Evolutionary conservation across 2,113 vertebrate species (phyloP), one percentile per base, ranked within the genome.

Genomic region (Nematolebias whitei): DNA sequence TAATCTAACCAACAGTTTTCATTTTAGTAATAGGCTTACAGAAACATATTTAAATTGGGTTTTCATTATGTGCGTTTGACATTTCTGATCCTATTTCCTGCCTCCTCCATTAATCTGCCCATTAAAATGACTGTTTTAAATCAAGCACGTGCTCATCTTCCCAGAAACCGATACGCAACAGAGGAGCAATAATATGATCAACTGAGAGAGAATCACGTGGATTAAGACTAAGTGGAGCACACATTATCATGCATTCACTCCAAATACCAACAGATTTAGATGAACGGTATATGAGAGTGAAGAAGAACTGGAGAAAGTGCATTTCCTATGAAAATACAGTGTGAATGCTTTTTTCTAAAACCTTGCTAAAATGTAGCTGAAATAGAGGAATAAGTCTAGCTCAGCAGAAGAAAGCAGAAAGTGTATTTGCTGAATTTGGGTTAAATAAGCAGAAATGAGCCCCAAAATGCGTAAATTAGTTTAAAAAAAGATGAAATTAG

Each of bases 21-120:
- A 54, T 66, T 75, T 61, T 47, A 59, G 60, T 67, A 81, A 81
- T 43, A 73, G 41, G 62, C 70, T 80, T 38, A 73, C 16, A 35
- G 18, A 59, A 76, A 79, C 43, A 67, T 23, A 41, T 60, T 14
- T 43, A 71, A 84, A 83, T 62, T 50, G 64, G 71, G 43, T 76
- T 84, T 82, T 86, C 22, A 71, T 82, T 43, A 76, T 56, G 62
- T 70, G 44, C 64, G 68, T 74, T 56, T 61, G 64, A 79, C 71
- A 76, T 74, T 74, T 78, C 40, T 79, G 63, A 81, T 85, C 80
- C 64, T 12, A 62, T 85, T 82, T 80, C 16, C 63, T 50, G 65
- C 69, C 41, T 66, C 51, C 20, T 40, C 45, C 9, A 23, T 48
- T 79, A 68, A 81, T 81, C 47, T 74, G 63, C 54, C 51, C 4